Conservation (phyloP, 2,797 vertebrate genomes). For the Mormyrops attenuatus region DNA sequence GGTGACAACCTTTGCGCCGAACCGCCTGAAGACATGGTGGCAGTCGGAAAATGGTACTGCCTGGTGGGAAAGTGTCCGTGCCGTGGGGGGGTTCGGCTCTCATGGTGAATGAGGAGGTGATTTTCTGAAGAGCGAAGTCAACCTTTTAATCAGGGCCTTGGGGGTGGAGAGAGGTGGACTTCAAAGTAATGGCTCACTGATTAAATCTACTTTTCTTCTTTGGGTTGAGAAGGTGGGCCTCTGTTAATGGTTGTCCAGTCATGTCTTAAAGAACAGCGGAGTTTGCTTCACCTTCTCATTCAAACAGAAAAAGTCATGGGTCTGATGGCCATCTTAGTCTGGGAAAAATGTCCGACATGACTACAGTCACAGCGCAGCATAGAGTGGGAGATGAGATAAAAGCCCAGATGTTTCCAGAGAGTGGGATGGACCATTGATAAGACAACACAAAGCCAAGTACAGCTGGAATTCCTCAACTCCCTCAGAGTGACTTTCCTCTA, state of each 20-base stretch:
- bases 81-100: not conserved
- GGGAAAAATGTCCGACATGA: not conserved
- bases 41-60: slow-evolving; percentile 89
- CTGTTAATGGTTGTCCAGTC: slow-evolving; percentile 8
- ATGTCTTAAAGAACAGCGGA: not conserved
- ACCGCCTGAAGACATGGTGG: slow-evolving; percentile 97
- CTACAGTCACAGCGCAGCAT: not conserved
- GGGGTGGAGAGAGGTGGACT: slow-evolving; percentile 25
- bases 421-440: not conserved
- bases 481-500: not conserved
- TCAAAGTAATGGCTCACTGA: slow-evolving; percentile 37
- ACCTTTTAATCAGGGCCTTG: slow-evolving; percentile 45
- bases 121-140: slow-evolving; percentile 21
- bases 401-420: not conserved
- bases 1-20: slow-evolving; percentile 85
- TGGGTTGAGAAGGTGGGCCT: slow-evolving; percentile 9
- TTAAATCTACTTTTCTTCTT: slow-evolving; percentile 34
- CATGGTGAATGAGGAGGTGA: not conserved
- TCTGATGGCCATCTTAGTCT: not conserved
- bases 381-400: not conserved
- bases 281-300: not conserved
- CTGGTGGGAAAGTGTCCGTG: not conserved
- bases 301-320: not conserved
- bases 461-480: not conserved
- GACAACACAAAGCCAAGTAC: not conserved